phyloP scores from a whole-genome alignment of 2,113 vertebrate genomes.

The Fulica atra region DNA sequence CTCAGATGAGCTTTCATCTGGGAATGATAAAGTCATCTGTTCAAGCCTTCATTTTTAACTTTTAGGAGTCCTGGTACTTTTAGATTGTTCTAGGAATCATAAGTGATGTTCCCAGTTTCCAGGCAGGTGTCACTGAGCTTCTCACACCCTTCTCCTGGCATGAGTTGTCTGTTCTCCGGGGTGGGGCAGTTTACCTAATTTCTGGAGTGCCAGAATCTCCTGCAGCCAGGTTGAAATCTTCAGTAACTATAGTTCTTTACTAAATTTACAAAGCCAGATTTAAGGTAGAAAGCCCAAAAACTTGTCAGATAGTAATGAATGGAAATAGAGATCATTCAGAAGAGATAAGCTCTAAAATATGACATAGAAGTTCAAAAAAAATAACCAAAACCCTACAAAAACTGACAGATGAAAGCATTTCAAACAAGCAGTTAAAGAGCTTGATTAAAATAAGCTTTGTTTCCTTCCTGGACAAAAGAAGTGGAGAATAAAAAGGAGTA shows the following conservation, averaged over 20 bases:
- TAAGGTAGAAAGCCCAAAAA: background rate
- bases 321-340: background rate
- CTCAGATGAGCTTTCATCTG: background rate
- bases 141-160: background rate
- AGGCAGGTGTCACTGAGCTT: background rate
- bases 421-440: background rate
- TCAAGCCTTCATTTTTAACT: background rate
- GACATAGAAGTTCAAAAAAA: background rate
- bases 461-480: background rate
- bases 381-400: background rate
- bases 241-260: background rate
- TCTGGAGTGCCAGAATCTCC: background rate
- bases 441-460: background rate
- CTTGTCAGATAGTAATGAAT: background rate
- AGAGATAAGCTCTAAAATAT: background rate
- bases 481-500: background rate
- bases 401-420: background rate
- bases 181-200: background rate
- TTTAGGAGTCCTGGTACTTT: background rate
- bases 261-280: background rate
- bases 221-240: background rate
- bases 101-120: background rate
- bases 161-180: background rate
- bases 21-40: background rate
- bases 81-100: background rate